Evolutionary conservation across 2,888 invertebrate species (phyloP).

Genomic region (Cephus pygmeus): DNA sequence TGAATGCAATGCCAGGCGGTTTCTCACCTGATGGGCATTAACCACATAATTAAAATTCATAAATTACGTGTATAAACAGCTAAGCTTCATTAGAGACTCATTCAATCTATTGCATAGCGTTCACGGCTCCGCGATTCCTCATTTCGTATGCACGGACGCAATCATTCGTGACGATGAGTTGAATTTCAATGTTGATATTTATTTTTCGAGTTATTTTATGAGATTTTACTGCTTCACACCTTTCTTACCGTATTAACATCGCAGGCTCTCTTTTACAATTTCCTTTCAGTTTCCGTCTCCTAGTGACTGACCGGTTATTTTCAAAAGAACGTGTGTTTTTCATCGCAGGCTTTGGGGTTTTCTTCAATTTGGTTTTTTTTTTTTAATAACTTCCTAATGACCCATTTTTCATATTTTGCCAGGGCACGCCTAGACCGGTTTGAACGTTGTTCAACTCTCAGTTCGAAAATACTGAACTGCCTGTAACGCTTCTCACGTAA

Average conservation of each 20-base stretch:
- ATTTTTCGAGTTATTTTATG: neutral
- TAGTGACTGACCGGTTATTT: neutral
- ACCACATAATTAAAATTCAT: neutral
- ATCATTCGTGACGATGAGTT: neutral
- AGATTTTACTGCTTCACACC: neutral
- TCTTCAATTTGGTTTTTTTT: neutral
- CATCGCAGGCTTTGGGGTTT: neutral
- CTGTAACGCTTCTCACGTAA: neutral
- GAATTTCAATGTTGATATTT: neutral
- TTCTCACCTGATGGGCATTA: neutral
- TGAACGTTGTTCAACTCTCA: neutral
- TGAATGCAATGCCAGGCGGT: neutral
- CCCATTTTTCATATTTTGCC: neutral
- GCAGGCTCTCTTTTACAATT: neutral
- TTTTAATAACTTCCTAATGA: neutral
- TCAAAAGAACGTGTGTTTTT: neutral
- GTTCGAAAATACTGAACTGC: neutral
- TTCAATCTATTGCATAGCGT: neutral
- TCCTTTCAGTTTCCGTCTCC: neutral
- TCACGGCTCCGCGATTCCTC: neutral
- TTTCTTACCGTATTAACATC: neutral
- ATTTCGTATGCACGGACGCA: neutral
- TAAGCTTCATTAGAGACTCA: neutral
- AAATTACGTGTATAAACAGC: neutral
- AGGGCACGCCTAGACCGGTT: neutral